Percentiles rank a stretch among this genome's conserved stretches.
phyloP scores from a whole-genome alignment of 2,797 vertebrate species.

The Sebastes miniatus region DNA sequence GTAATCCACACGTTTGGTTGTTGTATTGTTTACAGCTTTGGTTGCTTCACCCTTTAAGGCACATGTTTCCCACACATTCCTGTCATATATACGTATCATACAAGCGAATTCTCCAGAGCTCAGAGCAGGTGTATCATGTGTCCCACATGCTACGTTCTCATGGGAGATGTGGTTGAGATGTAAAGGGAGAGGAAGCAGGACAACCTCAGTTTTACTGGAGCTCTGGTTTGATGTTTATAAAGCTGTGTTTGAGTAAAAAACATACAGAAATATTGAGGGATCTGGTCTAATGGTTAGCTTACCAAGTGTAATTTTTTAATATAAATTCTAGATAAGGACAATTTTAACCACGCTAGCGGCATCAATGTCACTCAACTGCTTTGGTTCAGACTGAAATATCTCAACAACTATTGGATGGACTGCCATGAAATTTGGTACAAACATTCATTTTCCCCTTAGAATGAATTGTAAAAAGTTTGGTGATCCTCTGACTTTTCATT shows the following conservation, averaged over 20 bases:
- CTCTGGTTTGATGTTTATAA: background rate
- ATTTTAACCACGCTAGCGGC: background rate
- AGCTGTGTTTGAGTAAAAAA: background rate
- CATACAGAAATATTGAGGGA: background rate
- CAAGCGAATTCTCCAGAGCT: slow-evolving; percentile 13
- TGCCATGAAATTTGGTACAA: too few species aligned
- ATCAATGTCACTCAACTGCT: too few species aligned
- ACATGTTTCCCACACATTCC: slow-evolving; percentile 69
- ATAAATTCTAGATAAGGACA: background rate
- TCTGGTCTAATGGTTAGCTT: background rate
- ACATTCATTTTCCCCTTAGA: too few species aligned
- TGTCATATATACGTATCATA: slow-evolving; percentile 26
- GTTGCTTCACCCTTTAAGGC: background rate
- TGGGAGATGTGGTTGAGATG: slow-evolving; percentile 35
- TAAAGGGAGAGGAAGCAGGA: background rate
- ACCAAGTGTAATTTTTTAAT: background rate
- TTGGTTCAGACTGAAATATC: too few species aligned
- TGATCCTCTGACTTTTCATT: too few species aligned
- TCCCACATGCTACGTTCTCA: slow-evolving; percentile 40
- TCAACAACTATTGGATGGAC: too few species aligned
- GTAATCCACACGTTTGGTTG: background rate
- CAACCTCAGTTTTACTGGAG: background rate
- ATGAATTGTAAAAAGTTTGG: too few species aligned
- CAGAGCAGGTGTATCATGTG: slow-evolving; percentile 59
- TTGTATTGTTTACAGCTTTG: slow-evolving; percentile 21